phyloP scores from a whole-genome alignment of 2,888 invertebrate species.

The Pseudoips prasinana region DNA sequence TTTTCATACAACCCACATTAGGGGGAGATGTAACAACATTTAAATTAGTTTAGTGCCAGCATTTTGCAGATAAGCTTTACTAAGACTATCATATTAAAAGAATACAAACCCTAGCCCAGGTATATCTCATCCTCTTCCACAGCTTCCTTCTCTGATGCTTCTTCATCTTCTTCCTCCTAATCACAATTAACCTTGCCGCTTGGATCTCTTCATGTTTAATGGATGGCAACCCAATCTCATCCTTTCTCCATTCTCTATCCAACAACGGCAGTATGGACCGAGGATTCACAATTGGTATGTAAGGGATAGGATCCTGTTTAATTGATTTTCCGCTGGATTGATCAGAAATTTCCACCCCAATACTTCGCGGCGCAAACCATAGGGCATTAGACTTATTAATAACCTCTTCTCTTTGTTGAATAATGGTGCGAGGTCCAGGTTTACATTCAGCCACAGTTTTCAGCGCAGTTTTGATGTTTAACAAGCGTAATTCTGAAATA shows the following conservation, averaged over 20 bases:
- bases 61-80: too few relatives aligned
- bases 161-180: conserved; percentile 92
- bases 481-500: conserved; percentile 61
- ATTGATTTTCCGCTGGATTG: conserved; percentile 40
- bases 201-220: conserved; percentile 82
- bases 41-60: too few relatives aligned
- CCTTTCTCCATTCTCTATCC: conserved; percentile 63
- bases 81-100: background rate
- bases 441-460: conserved; percentile 57
- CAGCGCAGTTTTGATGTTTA: conserved; percentile 59
- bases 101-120: conserved; percentile 83
- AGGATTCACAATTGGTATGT: conserved; percentile 69
- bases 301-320: conserved; percentile 61
- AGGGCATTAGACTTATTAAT: conserved; percentile 38
- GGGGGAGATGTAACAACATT: too few relatives aligned
- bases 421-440: conserved; percentile 27
- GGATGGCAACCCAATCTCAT: conserved; percentile 75
- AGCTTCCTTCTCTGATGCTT: conserved; percentile 92
- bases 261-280: conserved; percentile 67
- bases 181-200: conserved; percentile 88
- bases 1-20: too few relatives aligned
- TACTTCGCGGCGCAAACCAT: conserved; percentile 56
- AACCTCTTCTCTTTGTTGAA: conserved; percentile 34
- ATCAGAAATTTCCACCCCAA: conserved; percentile 59
- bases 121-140: conserved; percentile 89